Evolutionary conservation across 2,888 invertebrate species (phyloP), one percentile per base, ranked within the genome.

Genomic region (Lycia hirtaria): DNA sequence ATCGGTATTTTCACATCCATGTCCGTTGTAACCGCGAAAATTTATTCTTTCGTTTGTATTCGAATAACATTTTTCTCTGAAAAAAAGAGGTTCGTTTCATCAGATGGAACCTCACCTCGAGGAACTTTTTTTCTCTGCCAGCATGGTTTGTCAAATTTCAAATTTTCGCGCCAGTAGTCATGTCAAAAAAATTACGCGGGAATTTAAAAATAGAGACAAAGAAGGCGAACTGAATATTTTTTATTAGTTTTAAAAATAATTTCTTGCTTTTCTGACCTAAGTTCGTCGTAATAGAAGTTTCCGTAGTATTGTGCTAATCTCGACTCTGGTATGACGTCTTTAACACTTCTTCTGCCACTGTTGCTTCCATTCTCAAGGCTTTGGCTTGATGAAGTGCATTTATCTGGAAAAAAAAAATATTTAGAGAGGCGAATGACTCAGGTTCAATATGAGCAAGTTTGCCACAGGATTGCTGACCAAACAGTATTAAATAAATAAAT

Each of bases 281-380:
- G 71, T 71, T 91, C 92, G 73, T 92, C 90, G 75, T 93, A 90
- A 81, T 92, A 94, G 72, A 92, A 92, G 75, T 92, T 93, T 79
- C 93, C 93, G 71, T 93, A 93, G 75, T 92, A 93, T 64, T 87
- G 88, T 51, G 94, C 93, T 76, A 95, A 81, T 85, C 93, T 92
- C 60, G 95, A 95, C 62, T 93, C 87, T 4, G 95, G 95, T 70
- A 95, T 95, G 44, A 93, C 92, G 73, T 95, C 94, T 73, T 92
- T 93, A 28, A 94, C 95, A 62, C 92, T 93, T 74, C 88, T 83
- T 58, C 81, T 77, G 66, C 81, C 76, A 70, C 80, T 79, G 67
- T 71, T 73, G 71, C 72, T 79, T 66, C 82, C 86, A 83, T 87
- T 87, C 65, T 90, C 88, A 67, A 80, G 80, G 71, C 67, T 81